A percentile compares a stretch with the other conserved stretches of the same genome.
Evolutionary conservation across 2,888 invertebrate genomes (phyloP).

Genomic region (Protophormia terraenovae): DNA sequence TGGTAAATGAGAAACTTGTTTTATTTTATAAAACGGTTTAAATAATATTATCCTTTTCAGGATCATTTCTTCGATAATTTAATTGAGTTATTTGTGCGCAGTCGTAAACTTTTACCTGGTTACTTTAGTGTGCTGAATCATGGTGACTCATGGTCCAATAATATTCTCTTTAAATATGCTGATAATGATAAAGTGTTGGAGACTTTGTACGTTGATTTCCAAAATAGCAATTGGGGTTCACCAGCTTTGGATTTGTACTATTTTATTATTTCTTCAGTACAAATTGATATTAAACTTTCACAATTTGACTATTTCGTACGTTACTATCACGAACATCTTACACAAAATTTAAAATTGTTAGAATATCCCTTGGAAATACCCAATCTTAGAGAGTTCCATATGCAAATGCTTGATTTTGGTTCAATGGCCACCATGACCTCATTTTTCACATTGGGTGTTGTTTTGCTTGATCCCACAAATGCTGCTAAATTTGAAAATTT

Average conservation of each 20-base stretch:
- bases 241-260: slow-evolving; percentile 76
- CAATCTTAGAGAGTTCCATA: slow-evolving; percentile 73
- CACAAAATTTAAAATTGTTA: slow-evolving; percentile 73
- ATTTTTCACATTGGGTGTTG: slow-evolving; percentile 70
- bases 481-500: slow-evolving; percentile 75
- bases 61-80: slow-evolving; percentile 66
- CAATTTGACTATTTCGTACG: slow-evolving; percentile 77
- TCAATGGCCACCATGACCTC: slow-evolving; percentile 69
- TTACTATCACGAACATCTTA: slow-evolving; percentile 76
- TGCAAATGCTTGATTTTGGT: slow-evolving; percentile 72
- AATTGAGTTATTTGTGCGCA: slow-evolving; percentile 20
- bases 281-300: slow-evolving; percentile 74
- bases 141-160: slow-evolving; percentile 74
- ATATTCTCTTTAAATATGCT: slow-evolving; percentile 75
- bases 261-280: slow-evolving; percentile 76
- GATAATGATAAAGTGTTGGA: slow-evolving; percentile 72
- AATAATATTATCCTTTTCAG: too few species aligned
- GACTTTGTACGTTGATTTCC: slow-evolving; percentile 77
- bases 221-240: slow-evolving; percentile 74
- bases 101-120: slow-evolving; percentile 52
- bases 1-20: too few species aligned
- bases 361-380: slow-evolving; percentile 74
- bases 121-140: slow-evolving; percentile 76
- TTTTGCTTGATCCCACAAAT: slow-evolving; percentile 75
- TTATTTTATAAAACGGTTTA: too few species aligned